These are phyloP conservation scores for Panthera uncia DNA, from an alignment of 2,113 vertebrate genomes.

Conservation along the genomic window DNA sequence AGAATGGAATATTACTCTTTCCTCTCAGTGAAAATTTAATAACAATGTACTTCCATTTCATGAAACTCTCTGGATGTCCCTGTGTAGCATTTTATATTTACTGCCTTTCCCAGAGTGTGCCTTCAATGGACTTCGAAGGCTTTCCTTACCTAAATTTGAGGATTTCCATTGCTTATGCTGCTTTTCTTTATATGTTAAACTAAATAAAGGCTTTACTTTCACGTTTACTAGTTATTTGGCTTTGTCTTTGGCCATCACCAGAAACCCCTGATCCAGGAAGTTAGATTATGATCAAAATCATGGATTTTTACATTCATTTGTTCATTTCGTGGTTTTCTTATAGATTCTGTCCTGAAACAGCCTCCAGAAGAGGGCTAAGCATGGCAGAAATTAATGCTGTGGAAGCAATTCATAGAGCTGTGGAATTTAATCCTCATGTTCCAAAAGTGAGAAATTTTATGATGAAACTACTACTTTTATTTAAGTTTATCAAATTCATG, in stretches of 20 bases:
- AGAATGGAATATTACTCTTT: conserved; percentile 42
- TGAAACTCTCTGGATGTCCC: not conserved
- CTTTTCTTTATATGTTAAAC: conserved; percentile 27
- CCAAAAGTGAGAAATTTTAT: conserved; percentile 92
- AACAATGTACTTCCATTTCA: conserved; percentile 1
- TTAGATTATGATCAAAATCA: conserved; percentile 36
- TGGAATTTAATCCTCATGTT: conserved; percentile 99
- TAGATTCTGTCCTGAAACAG: conserved; percentile 98
- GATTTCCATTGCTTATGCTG: conserved; percentile 30
- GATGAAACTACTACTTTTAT: conserved; percentile 56
- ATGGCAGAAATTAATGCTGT: conserved; percentile 99
- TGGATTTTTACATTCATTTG: conserved; percentile 37
- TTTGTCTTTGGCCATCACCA: conserved; percentile 51
- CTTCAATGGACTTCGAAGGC: not conserved
- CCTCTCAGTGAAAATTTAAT: conserved; percentile 44
- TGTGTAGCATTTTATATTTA: conserved; percentile 31
- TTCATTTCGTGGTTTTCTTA: conserved; percentile 60
- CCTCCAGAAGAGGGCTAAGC: conserved; percentile 96
- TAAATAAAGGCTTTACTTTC: conserved; percentile 53
- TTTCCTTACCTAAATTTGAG: conserved; percentile 32
- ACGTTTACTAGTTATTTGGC: conserved; percentile 50
- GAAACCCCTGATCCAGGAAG: not conserved
- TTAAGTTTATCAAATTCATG: conserved; percentile 51
- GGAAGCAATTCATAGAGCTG: conserved; percentile 99
- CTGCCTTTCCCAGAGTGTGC: not conserved